Conservation (phyloP, 1,140 invertebrate species). For the Leptopilina boulardi region DNA sequence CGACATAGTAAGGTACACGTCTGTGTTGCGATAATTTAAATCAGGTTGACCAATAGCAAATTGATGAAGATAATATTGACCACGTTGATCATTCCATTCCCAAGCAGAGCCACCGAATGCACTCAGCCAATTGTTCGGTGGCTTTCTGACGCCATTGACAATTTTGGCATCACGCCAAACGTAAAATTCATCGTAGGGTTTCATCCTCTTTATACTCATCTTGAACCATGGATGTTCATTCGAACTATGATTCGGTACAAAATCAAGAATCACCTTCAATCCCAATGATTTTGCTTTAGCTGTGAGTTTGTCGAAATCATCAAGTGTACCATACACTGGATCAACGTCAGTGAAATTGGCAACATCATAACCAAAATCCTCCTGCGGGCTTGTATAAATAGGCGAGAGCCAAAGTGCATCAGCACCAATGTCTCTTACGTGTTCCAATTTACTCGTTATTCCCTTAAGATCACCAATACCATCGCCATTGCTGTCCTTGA, state of each 20-base stretch:
- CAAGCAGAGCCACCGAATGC: conserved; percentile 76
- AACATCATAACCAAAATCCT: conserved; percentile 77
- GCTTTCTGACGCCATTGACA: conserved; percentile 48
- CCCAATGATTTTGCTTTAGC: conserved; percentile 62
- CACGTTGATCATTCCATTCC: conserved; percentile 76
- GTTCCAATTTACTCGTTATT: conserved; percentile 61
- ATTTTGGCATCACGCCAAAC: conserved; percentile 78
- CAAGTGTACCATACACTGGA: conserved; percentile 75
- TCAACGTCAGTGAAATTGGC: conserved; percentile 76
- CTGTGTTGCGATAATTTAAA: conserved; percentile 81
- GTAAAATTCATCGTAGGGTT: conserved; percentile 83
- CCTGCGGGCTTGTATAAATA: conserved; percentile 76
- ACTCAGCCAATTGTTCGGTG: conserved; percentile 71
- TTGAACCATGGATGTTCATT: conserved; percentile 82
- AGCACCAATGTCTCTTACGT: conserved; percentile 65
- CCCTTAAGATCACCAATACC: conserved; percentile 84
- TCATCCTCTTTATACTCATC: conserved; percentile 77
- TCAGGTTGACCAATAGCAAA: conserved; percentile 81
- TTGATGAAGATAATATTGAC: conserved; percentile 80
- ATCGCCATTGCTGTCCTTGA: conserved; percentile 85
- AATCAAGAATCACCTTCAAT: conserved; percentile 82
- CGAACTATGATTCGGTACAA: conserved; percentile 89
- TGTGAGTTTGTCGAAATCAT: conserved; percentile 75
- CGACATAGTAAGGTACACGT: conserved; percentile 78
- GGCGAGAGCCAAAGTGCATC: conserved; percentile 77